Percentiles rank a stretch among this genome's conserved stretches.
Conservation (phyloP, 2,113 vertebrate species). For the Stigmatopora argus region DNA sequence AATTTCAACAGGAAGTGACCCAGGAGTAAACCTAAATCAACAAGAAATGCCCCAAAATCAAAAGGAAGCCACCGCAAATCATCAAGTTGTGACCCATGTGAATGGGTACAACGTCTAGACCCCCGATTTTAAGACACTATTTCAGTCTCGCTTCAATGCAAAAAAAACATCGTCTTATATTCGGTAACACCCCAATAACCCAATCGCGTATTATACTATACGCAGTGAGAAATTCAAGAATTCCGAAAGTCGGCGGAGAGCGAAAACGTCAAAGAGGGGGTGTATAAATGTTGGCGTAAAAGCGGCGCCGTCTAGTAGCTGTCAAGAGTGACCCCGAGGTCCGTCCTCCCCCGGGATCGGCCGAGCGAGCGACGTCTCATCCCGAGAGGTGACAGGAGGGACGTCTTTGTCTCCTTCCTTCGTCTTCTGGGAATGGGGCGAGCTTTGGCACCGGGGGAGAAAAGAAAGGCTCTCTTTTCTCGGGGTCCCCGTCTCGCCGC, state of each 20-base stretch:
- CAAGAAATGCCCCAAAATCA: too few relatives aligned
- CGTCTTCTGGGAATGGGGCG: conserved; percentile 42
- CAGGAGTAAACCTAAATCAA: too few relatives aligned
- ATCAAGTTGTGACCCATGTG: too few relatives aligned
- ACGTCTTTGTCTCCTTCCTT: conserved; percentile 57
- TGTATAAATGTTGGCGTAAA: background rate
- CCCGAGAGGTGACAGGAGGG: conserved; percentile 62
- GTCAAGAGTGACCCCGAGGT: conserved; percentile 61
- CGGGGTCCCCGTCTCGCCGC: conserved; percentile 78
- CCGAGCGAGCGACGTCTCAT: conserved; percentile 59
- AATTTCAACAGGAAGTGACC: too few relatives aligned
- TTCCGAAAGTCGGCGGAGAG: conserved; percentile 53
- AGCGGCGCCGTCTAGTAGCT: conserved; percentile 58
- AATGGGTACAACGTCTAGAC: too few relatives aligned
- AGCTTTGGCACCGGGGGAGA: conserved; percentile 48
- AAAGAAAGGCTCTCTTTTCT: conserved; percentile 74
- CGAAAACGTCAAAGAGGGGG: conserved; percentile 48
- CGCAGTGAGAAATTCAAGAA: conserved; percentile 1
- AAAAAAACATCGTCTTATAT: too few relatives aligned
- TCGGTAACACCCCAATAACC: too few relatives aligned
- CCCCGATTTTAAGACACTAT: too few relatives aligned
- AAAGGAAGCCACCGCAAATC: too few relatives aligned
- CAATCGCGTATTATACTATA: too few relatives aligned
- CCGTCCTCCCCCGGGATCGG: conserved; percentile 58
- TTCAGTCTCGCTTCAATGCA: too few relatives aligned